A percentile compares a stretch with the other conserved stretches of the same genome.
Evolutionary conservation across 2,113 vertebrate species (phyloP).

Genomic region (Ornithorhynchus anatinus): DNA sequence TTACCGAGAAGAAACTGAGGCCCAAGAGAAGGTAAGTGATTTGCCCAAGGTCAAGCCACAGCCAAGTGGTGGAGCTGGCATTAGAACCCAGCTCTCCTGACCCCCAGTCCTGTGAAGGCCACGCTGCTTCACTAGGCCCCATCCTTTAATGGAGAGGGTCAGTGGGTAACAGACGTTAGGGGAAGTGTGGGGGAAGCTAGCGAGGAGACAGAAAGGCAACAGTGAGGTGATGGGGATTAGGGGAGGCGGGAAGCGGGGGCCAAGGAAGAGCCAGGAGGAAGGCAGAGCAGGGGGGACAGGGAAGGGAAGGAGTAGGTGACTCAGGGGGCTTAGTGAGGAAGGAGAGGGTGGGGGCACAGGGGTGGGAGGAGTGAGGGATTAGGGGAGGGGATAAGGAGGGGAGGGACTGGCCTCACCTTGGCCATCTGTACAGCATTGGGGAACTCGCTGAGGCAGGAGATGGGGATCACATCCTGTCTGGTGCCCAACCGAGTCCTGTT

Average conservation of each 20-base stretch:
- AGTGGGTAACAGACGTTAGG: conserved; percentile 17
- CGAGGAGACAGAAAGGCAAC: background rate
- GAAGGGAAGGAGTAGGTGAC: background rate
- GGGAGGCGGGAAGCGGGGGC: too few relatives aligned
- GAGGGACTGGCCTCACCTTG: conserved; percentile 72
- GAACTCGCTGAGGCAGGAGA: conserved; percentile 77
- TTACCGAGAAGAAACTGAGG: too few relatives aligned
- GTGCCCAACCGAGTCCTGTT: conserved; percentile 86
- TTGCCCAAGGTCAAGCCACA: too few relatives aligned
- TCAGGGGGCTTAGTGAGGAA: background rate
- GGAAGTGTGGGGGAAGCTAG: conserved; percentile 6
- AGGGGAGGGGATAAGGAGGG: background rate
- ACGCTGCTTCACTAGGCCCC: too few relatives aligned
- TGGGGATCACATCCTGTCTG: conserved; percentile 79
- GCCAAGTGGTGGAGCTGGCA: too few relatives aligned
- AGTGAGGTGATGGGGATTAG: too few relatives aligned
- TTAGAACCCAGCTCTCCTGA: too few relatives aligned
- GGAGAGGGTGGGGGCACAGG: background rate
- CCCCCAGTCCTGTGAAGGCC: too few relatives aligned
- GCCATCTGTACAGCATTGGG: conserved; percentile 86
- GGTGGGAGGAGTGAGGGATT: conserved; percentile 11
- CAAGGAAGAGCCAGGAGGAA: too few relatives aligned
- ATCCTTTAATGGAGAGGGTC: background rate
- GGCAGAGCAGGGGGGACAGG: too few relatives aligned
- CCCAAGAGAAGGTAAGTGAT: too few relatives aligned